phyloP scores from a whole-genome alignment of 2,888 invertebrate genomes.

The Plebejus melissa region DNA sequence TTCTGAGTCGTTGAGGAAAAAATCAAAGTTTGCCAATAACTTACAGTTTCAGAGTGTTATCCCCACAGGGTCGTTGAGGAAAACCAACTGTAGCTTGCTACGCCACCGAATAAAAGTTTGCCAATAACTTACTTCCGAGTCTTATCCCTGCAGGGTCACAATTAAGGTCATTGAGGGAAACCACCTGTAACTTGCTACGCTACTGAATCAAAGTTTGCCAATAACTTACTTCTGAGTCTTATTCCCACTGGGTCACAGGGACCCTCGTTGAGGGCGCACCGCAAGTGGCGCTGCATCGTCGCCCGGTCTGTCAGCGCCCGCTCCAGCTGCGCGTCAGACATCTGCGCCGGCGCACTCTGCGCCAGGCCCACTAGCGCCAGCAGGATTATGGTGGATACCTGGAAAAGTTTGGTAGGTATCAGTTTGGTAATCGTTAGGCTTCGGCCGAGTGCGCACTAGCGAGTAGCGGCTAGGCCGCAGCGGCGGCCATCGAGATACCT shows the following conservation, averaged over 20 bases:
- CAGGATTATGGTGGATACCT: constrained; percentile 25
- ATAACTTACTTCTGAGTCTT: constrained; percentile 82
- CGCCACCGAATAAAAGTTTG: too few relatives aligned
- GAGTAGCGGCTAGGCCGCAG: too few relatives aligned
- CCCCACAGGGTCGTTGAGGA: too few relatives aligned
- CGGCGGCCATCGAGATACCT: too few relatives aligned
- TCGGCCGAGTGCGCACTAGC: too few relatives aligned
- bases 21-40: constrained; percentile 37
- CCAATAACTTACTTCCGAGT: constrained; percentile 37
- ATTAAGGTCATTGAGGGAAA: too few relatives aligned
- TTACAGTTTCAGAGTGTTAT: too few relatives aligned
- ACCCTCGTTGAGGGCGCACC: constrained; percentile 85
- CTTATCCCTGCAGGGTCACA: too few relatives aligned
- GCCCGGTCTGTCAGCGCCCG: constrained; percentile 81
- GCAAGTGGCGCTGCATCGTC: constrained; percentile 83
- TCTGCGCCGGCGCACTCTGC: constrained; percentile 47
- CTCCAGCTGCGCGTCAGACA: constrained; percentile 83
- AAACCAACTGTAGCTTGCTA: too few relatives aligned
- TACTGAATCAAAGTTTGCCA: too few relatives aligned
- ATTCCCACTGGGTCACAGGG: constrained; percentile 85
- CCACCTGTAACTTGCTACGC: too few relatives aligned
- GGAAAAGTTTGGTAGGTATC: constrained; percentile 23
- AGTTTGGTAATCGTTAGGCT: too few relatives aligned
- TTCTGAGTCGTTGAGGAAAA: constrained; percentile 72
- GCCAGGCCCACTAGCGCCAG: constrained; percentile 36